These are phyloP conservation scores for Chionoecetes opilio DNA, from an alignment of 1,140 invertebrate genomes.

Conservation along the genomic window DNA sequence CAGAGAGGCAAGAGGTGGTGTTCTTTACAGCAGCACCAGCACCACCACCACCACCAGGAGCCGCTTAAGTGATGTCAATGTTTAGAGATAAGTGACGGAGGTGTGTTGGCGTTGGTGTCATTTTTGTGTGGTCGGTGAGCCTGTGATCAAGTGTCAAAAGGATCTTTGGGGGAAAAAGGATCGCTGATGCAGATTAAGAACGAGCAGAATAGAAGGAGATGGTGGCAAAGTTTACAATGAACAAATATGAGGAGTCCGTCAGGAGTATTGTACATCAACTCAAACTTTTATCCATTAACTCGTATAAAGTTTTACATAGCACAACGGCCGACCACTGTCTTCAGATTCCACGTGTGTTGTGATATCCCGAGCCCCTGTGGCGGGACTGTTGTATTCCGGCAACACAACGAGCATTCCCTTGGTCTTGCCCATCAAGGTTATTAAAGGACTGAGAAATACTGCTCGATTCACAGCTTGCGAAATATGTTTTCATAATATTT, in stretches of 20 bases:
- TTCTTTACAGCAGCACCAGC: background rate
- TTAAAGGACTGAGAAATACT: background rate
- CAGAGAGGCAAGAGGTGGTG: background rate
- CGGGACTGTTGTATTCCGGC: background rate
- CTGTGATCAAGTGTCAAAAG: no score
- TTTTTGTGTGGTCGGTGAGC: no score
- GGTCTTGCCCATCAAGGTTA: background rate
- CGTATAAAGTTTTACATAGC: background rate
- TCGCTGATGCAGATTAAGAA: no score
- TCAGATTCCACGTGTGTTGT: background rate
- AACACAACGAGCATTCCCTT: background rate
- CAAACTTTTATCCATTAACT: constrained; percentile 10
- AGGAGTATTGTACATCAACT: background rate
- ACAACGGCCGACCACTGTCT: constrained; percentile 13
- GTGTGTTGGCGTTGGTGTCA: no score
- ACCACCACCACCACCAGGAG: background rate
- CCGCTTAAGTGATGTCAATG: background rate
- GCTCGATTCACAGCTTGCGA: background rate
- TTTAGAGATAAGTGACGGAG: no score
- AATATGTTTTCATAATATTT: background rate
- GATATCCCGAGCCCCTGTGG: background rate
- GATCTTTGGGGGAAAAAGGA: no score
- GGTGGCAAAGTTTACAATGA: no score
- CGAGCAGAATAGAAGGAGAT: no score
- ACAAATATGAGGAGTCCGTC: no score